phyloP scores from a whole-genome alignment of 2,797 vertebrate genomes.

The Aeoliscus strigatus region DNA sequence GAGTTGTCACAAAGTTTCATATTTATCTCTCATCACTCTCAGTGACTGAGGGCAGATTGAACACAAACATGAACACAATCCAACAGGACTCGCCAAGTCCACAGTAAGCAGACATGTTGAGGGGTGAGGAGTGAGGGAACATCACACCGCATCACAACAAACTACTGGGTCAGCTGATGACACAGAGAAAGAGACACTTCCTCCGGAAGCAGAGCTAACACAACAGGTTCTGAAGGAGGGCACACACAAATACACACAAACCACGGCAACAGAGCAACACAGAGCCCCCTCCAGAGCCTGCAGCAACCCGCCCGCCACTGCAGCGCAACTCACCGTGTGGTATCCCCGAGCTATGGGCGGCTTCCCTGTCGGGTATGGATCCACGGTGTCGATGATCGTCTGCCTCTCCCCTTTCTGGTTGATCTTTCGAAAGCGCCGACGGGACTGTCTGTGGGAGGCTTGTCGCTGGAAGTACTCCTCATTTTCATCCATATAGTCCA shows the following conservation, averaged over 20 bases:
- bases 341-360: conserved; percentile 91
- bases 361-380: conserved; percentile 91
- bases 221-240: conserved; percentile 13
- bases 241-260: conserved; percentile 10
- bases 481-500: conserved; percentile 99
- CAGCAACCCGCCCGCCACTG: conserved; percentile 8
- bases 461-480: conserved; percentile 98
- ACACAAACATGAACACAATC: no score
- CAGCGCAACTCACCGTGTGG: conserved; percentile 87
- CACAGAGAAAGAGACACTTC: neutral
- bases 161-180: conserved; percentile 14
- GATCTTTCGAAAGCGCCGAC: conserved; percentile 95
- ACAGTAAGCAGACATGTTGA: no score
- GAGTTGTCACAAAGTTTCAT: no score
- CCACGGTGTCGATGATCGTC: conserved; percentile 98
- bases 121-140: no score
- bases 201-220: conserved; percentile 4
- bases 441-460: conserved; percentile 94
- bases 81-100: no score
- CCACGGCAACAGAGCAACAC: conserved; percentile 5
- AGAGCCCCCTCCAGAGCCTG: neutral
- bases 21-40: no score
- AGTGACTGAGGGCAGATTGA: no score
- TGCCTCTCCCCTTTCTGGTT: conserved; percentile 98
- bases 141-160: conserved; percentile 16